A percentile compares a stretch with the other conserved stretches of the same genome.
Conservation (phyloP, 2,113 vertebrate species). For the Strix aluco region DNA sequence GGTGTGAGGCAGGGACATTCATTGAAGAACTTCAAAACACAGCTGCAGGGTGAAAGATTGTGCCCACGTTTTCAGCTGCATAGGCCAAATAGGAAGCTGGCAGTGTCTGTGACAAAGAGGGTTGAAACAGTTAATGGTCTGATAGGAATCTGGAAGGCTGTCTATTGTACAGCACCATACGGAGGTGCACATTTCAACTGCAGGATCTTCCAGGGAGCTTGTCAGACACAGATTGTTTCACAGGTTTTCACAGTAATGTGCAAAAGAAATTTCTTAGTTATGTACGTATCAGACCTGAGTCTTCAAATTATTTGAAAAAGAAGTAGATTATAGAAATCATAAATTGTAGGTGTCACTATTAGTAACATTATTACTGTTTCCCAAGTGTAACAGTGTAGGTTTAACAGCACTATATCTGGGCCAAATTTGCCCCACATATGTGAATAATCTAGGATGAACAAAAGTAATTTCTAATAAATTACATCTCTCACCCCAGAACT, state of each 20-base stretch:
- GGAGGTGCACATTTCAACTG: not conserved
- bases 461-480: not conserved
- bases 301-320: not conserved
- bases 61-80: not conserved
- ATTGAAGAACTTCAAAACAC: not conserved
- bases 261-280: not conserved
- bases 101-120: not conserved
- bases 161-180: rapidly evolving
- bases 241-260: not conserved
- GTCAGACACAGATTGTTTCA: not conserved
- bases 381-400: not conserved
- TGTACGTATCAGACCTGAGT: not conserved
- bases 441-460: not conserved
- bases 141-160: not conserved
- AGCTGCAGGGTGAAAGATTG: not conserved
- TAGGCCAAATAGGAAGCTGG: not conserved
- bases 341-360: not conserved
- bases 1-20: not conserved
- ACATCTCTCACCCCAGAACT: not conserved
- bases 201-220: not conserved
- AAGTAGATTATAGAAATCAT: not conserved
- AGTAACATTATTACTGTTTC: not conserved
- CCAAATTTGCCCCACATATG: not conserved
- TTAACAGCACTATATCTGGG: not conserved
- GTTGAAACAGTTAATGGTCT: not conserved